Evolutionary conservation across 2,113 vertebrate species (phyloP).

Genomic region (Petrocephalus zakoni): DNA sequence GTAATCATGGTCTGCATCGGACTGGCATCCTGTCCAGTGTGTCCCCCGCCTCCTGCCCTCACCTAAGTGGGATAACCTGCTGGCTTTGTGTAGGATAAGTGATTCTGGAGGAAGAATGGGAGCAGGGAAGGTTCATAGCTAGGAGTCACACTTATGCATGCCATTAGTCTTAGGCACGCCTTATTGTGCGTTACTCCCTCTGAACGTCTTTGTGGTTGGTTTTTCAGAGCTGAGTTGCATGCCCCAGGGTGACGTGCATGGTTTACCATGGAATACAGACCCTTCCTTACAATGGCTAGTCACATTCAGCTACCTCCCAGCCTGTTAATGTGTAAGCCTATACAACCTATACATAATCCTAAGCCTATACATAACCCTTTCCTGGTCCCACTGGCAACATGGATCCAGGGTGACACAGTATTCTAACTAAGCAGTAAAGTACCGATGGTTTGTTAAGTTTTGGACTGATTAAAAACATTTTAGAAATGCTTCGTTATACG

Average conservation of each 20-base stretch:
- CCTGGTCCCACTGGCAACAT: not conserved
- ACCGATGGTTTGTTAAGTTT: not conserved
- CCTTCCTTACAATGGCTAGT: not conserved
- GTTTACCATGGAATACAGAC: not conserved
- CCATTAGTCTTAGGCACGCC: not conserved
- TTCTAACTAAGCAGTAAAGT: slow-evolving; percentile 1
- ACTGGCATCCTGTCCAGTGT: not conserved
- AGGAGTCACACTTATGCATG: not conserved
- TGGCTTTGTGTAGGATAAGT: not conserved
- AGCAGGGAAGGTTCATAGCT: not conserved
- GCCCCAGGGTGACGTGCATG: not conserved
- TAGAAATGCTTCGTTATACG: not conserved
- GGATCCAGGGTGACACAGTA: not conserved
- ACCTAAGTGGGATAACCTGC: not conserved
- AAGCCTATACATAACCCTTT: not conserved
- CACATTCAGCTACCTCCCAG: not conserved
- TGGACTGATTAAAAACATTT: slow-evolving; percentile 1
- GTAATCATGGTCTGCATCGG: not conserved
- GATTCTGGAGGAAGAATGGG: not conserved
- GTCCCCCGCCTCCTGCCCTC: not conserved
- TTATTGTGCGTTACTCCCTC: not conserved
- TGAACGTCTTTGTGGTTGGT: not conserved
- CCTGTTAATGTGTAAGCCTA: not conserved
- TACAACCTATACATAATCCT: not conserved
- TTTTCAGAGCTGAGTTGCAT: not conserved